Percentiles rank a stretch among this genome's conserved stretches.
These are phyloP conservation scores for Catocala nupta DNA, from an alignment of 2,888 invertebrate species.

Conservation along the genomic window DNA sequence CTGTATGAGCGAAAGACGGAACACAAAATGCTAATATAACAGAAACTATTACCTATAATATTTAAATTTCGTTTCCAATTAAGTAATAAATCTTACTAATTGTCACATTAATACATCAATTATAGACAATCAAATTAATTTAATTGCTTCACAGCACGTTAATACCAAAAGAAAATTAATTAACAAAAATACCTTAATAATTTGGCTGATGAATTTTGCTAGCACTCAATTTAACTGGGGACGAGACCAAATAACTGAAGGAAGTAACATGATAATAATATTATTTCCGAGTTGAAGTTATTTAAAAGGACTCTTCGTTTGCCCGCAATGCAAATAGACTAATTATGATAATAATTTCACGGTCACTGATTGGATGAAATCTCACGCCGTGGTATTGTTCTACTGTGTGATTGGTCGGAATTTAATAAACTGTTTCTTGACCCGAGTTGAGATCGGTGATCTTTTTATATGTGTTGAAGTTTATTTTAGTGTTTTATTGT, in stretches of 20 bases:
- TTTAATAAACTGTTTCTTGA: constrained; percentile 1
- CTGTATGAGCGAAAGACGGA: too few species aligned
- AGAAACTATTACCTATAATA: too few species aligned
- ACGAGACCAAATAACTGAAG: not conserved
- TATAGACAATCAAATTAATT: too few species aligned
- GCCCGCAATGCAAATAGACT: not conserved
- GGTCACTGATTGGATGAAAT: not conserved
- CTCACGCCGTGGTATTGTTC: not conserved
- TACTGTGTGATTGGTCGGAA: not conserved
- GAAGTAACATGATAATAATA: constrained; percentile 1
- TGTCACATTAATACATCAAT: too few species aligned
- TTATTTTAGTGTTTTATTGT: not conserved
- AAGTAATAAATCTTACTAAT: too few species aligned
- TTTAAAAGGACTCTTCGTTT: not conserved
- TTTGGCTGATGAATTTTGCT: too few species aligned
- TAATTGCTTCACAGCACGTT: too few species aligned
- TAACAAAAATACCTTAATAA: too few species aligned
- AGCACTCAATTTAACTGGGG: not conserved
- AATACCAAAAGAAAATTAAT: too few species aligned
- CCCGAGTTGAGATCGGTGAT: not conserved
- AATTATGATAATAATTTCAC: not conserved
- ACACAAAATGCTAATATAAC: too few species aligned
- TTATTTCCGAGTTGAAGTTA: constrained; percentile 1
- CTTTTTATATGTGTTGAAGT: not conserved
- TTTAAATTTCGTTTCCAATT: too few species aligned